Evolutionary conservation across 2,113 vertebrate genomes (phyloP), one percentile per base, ranked within the genome.

Genomic region (Abramis brama): DNA sequence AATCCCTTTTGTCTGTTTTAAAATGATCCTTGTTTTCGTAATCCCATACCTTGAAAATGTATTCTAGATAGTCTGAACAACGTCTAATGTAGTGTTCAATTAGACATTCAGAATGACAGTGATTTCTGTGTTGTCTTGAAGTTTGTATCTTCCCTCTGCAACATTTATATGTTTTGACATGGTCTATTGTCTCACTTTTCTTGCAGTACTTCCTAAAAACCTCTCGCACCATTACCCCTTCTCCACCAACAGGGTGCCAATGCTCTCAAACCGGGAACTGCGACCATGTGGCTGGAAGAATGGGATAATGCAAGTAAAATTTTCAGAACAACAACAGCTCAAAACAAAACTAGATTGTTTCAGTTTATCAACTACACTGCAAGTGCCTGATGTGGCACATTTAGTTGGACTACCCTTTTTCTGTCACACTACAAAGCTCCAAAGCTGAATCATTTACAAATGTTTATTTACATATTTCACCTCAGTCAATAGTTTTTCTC

Each of bases 201-300:
- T 75, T 25, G 43, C 43, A 75, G 71, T 47, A 45, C 12, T 2
- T 74, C 23, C 39, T 74, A 74, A 74, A 74, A 76, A 25, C 47
- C 75, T 77, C 47, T 55, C 50, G 75, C 25, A 77, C 75, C 74
- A 60, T 79, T 79, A 79, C 55, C 77, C n/a, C n/a, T 62, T 62
- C 36, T 45, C 17, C 45, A 9, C 25, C 36, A 62, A 45, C 36
- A 80, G n/a, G 79, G 36, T 25, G 39, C 13, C 64, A 39, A 19
- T 66, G 79, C 60, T 62, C 78, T 59, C 17, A 78, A 39, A 25
- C 55, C 6, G 15, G 59, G 39, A 64, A 19, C 36, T 17, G 15
- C 23, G 2, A 21, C n/a, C 7, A 64, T 45, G n/a, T 62, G 39
- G 60, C 79, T 25, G 5, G 60, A 66, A 17, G 39, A 21, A 81